These are phyloP conservation scores for Folsomia candida DNA, from an alignment of 2,888 invertebrate genomes.

Conservation along the genomic window DNA sequence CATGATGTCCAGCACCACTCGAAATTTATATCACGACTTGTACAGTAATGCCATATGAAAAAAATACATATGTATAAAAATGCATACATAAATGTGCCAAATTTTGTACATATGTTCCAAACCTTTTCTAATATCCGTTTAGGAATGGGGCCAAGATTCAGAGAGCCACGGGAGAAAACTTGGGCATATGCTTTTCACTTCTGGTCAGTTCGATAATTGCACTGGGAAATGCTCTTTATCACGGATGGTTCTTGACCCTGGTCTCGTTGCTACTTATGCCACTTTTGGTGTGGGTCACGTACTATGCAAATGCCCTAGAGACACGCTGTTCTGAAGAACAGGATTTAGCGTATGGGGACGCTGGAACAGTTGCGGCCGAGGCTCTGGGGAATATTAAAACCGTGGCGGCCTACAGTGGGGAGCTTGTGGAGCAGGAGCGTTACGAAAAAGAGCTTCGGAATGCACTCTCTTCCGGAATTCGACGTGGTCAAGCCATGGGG, in stretches of 20 bases:
- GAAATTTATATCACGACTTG: background rate
- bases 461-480: background rate
- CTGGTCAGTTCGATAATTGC: background rate
- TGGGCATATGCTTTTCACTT: background rate
- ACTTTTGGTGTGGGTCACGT: background rate
- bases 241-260: background rate
- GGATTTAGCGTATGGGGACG: background rate
- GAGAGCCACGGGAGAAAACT: background rate
- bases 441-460: background rate
- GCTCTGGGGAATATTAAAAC: background rate
- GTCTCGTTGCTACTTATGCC: background rate
- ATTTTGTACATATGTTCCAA: too few species aligned
- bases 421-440: background rate
- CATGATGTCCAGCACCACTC: background rate
- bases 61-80: too few species aligned
- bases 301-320: background rate
- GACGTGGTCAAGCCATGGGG: background rate
- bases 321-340: background rate
- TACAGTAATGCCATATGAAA: background rate
- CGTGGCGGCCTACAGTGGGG: background rate
- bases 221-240: background rate
- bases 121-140: background rate
- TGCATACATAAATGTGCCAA: background rate
- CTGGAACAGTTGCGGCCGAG: background rate
- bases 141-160: background rate